Conservation (phyloP, 1,140 invertebrate genomes). For the Drosophila hydei region DNA sequence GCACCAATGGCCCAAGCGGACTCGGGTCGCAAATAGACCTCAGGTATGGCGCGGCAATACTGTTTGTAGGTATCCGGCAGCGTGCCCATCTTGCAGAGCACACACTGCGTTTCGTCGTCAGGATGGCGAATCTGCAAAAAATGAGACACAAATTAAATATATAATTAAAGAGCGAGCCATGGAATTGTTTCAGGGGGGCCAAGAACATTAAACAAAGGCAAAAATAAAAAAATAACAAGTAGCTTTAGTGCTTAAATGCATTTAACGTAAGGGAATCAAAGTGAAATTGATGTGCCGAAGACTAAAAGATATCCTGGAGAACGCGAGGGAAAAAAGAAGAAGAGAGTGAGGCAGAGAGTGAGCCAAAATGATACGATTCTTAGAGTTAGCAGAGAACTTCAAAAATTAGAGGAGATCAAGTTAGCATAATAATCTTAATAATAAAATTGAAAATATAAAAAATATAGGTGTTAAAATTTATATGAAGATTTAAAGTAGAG, state of each 20-base stretch:
- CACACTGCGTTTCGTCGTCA: conserved; percentile 92
- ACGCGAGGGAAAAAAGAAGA: background rate
- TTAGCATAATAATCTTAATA: too few relatives aligned
- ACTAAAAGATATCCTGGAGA: background rate
- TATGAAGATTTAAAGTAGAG: too few relatives aligned
- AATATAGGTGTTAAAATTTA: too few relatives aligned
- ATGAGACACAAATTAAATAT: background rate
- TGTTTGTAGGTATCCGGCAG: conserved; percentile 91
- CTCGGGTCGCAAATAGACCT: conserved; percentile 91
- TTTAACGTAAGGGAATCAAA: background rate
- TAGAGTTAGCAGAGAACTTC: background rate
- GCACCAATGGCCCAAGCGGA: conserved; percentile 95
- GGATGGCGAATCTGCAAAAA: conserved; percentile 89
- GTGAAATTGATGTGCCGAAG: background rate
- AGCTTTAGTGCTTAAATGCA: background rate
- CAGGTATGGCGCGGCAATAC: conserved; percentile 91
- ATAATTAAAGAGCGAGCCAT: background rate
- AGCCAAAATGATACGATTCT: background rate
- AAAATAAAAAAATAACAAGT: background rate
- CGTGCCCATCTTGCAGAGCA: conserved; percentile 92
- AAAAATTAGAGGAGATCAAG: too few relatives aligned
- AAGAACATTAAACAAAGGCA: background rate
- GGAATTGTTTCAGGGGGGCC: background rate
- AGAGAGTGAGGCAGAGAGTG: background rate
- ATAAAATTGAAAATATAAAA: too few relatives aligned